Evolutionary conservation across 1,140 invertebrate genomes (phyloP), one percentile per base, ranked within the genome.

Genomic region (Brachionus sp.): DNA sequence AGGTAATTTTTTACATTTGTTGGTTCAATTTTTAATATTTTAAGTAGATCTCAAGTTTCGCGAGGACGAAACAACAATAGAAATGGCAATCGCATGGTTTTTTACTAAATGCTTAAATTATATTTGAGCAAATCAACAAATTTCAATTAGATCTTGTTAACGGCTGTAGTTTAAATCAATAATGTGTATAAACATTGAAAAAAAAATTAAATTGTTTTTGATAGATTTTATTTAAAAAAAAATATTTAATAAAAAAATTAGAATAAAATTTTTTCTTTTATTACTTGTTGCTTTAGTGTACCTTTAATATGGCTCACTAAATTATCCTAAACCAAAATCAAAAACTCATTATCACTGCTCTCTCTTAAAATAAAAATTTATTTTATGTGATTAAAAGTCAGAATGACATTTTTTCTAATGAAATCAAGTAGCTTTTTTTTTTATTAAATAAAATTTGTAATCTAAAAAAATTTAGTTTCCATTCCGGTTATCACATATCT

Each of bases 301-400:
- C 70, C 70, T 13, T 46, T 75, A 75, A 75, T 5, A 75, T 46
- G 70, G 70, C 70, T 46, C 70, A 75, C 35, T 70, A 5, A 37
- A 16, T 9, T 2, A 16, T 19, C n/a, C 10, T 57, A 57, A n/a
- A 12, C 44, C 2, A 46, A 46, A 2, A 3, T n/a, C 10, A 57
- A 12, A n/a, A 57, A 57, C 16, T 57, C 6, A 57, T 4, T 1
- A 16, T 57, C 23, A 57, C 16, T 6, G 23, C n/a, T 16, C n/a
- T 16, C 6, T 57, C 50, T 57, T n/a, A 16, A 57, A 19, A 16
- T n/a, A 1, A 16, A 57, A 6, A 6, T 57, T 57, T 1, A 16
- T 57, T 57, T n/a, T 16, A n/a, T 57, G 4, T n/a, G 50, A 3
- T 29, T 2, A 29, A n/a, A n/a, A n/a, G n/a, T n/a, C n/a, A n/a